Conservation (phyloP, 2,888 invertebrate genomes). For the Sphaerophoria rueppellii region DNA sequence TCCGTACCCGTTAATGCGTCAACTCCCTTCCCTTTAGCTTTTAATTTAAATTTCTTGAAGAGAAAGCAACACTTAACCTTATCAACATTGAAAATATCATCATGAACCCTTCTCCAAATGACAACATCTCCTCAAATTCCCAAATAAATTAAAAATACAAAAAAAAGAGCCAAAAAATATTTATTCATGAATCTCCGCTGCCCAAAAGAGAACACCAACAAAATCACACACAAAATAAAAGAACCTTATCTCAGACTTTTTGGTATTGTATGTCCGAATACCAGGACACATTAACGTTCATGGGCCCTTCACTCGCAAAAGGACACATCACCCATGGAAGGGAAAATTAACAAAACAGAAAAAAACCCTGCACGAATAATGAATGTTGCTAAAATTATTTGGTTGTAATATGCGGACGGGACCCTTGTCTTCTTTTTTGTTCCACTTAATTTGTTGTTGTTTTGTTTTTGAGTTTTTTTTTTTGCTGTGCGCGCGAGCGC, state of each 20-base stretch:
- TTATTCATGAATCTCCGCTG: constrained; percentile 53
- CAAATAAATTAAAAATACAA: background rate
- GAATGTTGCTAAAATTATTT: constrained; percentile 71
- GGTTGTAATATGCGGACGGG: constrained; percentile 69
- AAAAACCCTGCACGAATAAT: constrained; percentile 69
- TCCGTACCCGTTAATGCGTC: background rate
- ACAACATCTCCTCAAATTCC: constrained; percentile 67
- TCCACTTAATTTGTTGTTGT: constrained; percentile 1
- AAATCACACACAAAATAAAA: constrained; percentile 21
- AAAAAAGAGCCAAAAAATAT: constrained; percentile 31
- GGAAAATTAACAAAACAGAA: constrained; percentile 30
- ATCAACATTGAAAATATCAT: constrained; percentile 54
- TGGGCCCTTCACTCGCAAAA: constrained; percentile 47
- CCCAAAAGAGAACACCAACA: constrained; percentile 24
- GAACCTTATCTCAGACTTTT: constrained; percentile 60
- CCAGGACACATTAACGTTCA: constrained; percentile 33
- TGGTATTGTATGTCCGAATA: constrained; percentile 66
- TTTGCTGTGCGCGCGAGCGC: constrained; percentile 53
- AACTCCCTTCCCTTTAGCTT: no score
- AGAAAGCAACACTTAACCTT: constrained; percentile 64
- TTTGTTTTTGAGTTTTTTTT: constrained; percentile 29
- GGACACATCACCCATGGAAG: constrained; percentile 50
- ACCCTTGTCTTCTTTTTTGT: constrained; percentile 52
- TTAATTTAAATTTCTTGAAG: constrained; percentile 48
- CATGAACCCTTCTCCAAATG: constrained; percentile 53